Percentiles rank a stretch among this genome's conserved stretches.
These are phyloP conservation scores for Chironomus striatipennis DNA, from an alignment of 1,140 invertebrate genomes.

Conservation along the genomic window DNA sequence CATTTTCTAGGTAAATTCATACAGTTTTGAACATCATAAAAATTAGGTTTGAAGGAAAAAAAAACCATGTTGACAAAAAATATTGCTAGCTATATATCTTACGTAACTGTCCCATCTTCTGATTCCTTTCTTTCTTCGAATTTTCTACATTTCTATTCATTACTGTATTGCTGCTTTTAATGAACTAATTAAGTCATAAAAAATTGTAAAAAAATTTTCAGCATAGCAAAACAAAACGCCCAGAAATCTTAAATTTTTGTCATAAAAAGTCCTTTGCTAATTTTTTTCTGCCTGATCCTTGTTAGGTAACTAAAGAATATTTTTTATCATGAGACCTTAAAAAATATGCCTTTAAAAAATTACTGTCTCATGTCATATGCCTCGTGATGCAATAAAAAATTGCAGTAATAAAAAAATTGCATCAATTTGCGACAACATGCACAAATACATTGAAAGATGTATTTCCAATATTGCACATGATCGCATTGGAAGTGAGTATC, in stretches of 20 bases:
- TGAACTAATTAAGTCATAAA: conserved; percentile 9
- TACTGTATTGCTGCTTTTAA: neutral
- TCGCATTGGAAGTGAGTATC: neutral
- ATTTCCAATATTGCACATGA: conserved; percentile 10
- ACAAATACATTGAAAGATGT: conserved; percentile 1
- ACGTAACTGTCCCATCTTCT: neutral
- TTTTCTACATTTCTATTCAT: neutral
- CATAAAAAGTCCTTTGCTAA: neutral
- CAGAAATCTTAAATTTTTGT: neutral
- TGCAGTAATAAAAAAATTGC: neutral
- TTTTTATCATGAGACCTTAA: too few species aligned
- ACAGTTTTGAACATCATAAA: too few species aligned
- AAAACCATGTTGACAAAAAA: neutral
- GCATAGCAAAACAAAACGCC: conserved; percentile 2
- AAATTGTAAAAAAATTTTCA: neutral
- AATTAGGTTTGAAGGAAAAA: neutral
- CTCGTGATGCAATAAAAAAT: neutral
- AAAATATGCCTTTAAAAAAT: conserved; percentile 11
- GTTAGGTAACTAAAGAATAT: too few species aligned
- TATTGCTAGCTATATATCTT: neutral
- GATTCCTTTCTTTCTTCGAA: neutral
- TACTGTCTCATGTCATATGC: neutral
- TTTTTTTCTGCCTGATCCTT: neutral
- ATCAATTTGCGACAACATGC: conserved; percentile 9
- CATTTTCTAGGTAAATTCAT: neutral